Conservation (phyloP, 2,797 vertebrate genomes). For the Malacoraja senta region DNA sequence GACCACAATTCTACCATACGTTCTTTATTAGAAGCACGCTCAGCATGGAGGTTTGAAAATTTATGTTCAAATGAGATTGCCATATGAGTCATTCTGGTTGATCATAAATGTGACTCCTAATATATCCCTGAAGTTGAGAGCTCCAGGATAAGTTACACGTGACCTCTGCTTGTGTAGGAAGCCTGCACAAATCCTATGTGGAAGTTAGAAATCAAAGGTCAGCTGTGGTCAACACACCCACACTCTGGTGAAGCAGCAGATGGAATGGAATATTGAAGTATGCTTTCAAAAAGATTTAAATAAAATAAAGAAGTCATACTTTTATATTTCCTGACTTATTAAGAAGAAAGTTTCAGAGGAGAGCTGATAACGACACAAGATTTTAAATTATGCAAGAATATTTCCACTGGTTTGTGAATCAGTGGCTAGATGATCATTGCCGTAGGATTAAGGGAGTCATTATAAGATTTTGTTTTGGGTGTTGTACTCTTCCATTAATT, state of each 20-base stretch:
- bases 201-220: conserved; percentile 17
- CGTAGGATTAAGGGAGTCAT: neutral
- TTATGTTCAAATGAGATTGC: conserved; percentile 33
- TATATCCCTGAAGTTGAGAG: neutral
- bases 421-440: neutral
- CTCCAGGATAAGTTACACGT: neutral
- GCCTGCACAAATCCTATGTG: neutral
- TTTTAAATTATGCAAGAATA: neutral
- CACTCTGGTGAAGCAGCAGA: neutral
- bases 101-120: neutral
- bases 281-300: neutral
- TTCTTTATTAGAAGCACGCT: neutral
- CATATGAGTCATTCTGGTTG: neutral
- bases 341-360: neutral
- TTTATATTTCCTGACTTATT: neutral
- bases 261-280: neutral
- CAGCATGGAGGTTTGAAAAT: neutral
- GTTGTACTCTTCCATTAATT: neutral
- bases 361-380: too few relatives aligned
- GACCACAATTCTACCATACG: too few relatives aligned
- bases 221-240: neutral
- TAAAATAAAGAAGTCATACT: neutral
- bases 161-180: neutral
- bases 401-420: neutral
- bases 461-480: neutral